Base-by-base conservation (phyloP, 1,140 invertebrate genomes). In the Luehdorfia chinensis region DNA sequence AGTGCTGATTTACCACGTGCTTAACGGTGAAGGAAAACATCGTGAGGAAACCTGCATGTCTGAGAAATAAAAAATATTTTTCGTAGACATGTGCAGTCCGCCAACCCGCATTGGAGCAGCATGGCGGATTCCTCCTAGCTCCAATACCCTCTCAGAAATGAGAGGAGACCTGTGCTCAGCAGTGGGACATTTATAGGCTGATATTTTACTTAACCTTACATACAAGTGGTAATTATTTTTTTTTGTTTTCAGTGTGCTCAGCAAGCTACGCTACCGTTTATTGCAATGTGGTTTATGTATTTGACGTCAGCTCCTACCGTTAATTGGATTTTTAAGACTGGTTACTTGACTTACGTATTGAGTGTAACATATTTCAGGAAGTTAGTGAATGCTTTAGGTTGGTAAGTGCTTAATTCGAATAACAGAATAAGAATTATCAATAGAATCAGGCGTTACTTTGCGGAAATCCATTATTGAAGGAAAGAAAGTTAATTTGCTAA, bases 341-440 rank as follows among this genome's bases (percentile, higher is more conserved):
- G 57, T 1, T 51, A 66, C 13, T 28, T 72, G 4, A 44, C 50
- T 16, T 68, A 68, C 12, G 30, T 75, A 3, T 59, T 78, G n/a
- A 68, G 60, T 16, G 41, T 58, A 8, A 68, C 59, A 7, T 55
- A 71, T 43, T 66, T 65, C 3, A 70, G 74, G 18, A 84, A 75
- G 59, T 21, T 75, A 34, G 57, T 80, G 7, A 80, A 78, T 48
- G 61, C 48, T 5, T 28, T 78, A 34, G 75, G 79, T 80, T 46
- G 47, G 47, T 61, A 15, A 23, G 16, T 30, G 9, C 32, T 33
- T 33, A 18, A 2, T 41, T 25, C 30, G 11, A n/a, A 15, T 16
- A 21, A 13, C 8, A 4, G 21, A 9, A 3, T 21, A 21, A 21
- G 2, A 3, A 21, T 21, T n/a, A n/a, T 21, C 6, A 21, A 21